Base-by-base conservation (phyloP, 1,140 invertebrate species). In the Ceratosolen solmsi region DNA sequence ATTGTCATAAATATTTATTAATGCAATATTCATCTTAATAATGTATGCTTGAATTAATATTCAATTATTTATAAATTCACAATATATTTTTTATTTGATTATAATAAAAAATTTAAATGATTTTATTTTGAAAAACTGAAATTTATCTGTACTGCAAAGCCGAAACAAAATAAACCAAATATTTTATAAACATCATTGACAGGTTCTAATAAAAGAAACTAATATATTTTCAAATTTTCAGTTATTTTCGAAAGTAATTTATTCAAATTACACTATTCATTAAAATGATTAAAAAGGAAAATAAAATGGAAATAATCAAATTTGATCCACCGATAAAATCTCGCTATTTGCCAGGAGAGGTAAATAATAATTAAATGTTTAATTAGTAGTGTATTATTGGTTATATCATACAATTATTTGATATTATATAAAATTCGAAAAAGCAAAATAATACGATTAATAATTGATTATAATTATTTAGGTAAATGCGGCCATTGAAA, bases 321-420 rank as follows among this genome's bases (percentile, higher is more conserved):
- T 71, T 83, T 80, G 72, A 84, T 63, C 82, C 77, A 20, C 81
- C 56, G 1, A 60, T 81, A 20, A 85, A 84, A 76, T 82, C 82
- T 27, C 85, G 85, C 9, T 87, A 60, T 81, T 74, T 87, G 13
- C 84, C 83, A 11, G 85, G 85, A 58, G 71, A 87, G 83, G 86
- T 87, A 78, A 68, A 58, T 65, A 74, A 41, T 56, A 72, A 68
- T 56, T 36, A 80, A 25, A 13, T 51, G 1, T 54, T 33, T 8
- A 25, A 17, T 46, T 73, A 25, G 0, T 73, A 51, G n/a, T 33
- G 30, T 51, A n/a, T 25, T 71, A 27, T 30, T 30, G 11, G 4
- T 13, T 46, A 27, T 71, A 0, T 38, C 36, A 38, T 56, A 36
- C n/a, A 13, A 58, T n/a, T 30, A 73, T 41, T 75, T 22, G 25